Conservation (phyloP, 2,113 vertebrate species). For the Chauna torquata region DNA sequence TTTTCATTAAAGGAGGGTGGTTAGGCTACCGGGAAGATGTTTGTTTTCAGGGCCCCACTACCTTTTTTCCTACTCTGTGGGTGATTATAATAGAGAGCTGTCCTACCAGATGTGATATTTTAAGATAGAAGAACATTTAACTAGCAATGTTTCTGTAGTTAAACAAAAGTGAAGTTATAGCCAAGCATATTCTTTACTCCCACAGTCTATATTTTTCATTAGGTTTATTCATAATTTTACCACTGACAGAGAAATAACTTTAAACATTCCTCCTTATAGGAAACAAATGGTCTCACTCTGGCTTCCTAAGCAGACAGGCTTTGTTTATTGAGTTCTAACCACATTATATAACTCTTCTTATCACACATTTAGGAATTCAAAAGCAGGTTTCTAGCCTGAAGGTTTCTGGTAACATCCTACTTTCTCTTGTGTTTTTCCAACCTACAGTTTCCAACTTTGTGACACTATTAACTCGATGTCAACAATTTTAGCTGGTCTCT, state of each 20-base stretch:
- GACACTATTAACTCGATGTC: slow-evolving; percentile 45
- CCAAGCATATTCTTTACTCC: slow-evolving; percentile 46
- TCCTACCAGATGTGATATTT: not conserved
- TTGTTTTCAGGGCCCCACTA: not conserved
- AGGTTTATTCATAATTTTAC: slow-evolving; percentile 65
- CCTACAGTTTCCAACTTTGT: slow-evolving; percentile 44
- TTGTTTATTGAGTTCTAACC: slow-evolving; percentile 63
- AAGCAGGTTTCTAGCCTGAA: slow-evolving; percentile 37
- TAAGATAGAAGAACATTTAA: slow-evolving; percentile 24
- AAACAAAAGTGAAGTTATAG: slow-evolving; percentile 38
- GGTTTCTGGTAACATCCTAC: slow-evolving; percentile 47
- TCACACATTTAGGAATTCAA: slow-evolving; percentile 53
- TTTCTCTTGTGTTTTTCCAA: slow-evolving; percentile 62
- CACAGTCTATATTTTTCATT: slow-evolving; percentile 57
- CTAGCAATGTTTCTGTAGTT: not conserved
- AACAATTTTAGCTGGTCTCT: slow-evolving; percentile 59
- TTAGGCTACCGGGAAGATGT: not conserved
- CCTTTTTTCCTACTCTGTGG: not conserved
- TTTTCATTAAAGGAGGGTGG: not conserved
- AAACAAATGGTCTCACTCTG: slow-evolving; percentile 62
- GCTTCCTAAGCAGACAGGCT: slow-evolving; percentile 34
- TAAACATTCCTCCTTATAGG: slow-evolving; percentile 25
- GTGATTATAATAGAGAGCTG: not conserved
- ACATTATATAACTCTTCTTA: slow-evolving; percentile 62
- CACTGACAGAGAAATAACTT: slow-evolving; percentile 57